Conservation (phyloP, 2,113 vertebrate species). For the Bujurquina vittata region DNA sequence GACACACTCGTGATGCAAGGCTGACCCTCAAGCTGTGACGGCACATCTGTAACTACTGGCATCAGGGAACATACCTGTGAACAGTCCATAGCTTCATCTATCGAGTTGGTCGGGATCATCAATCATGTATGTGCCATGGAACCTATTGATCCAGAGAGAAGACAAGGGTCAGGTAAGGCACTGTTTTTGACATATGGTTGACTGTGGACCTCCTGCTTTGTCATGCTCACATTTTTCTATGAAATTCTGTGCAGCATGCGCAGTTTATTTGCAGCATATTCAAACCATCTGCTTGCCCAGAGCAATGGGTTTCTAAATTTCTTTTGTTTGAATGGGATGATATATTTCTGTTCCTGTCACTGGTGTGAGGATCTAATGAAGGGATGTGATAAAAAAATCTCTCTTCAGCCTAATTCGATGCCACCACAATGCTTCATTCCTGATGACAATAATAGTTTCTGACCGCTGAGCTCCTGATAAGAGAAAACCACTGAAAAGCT, state of each 20-base stretch:
- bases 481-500: neutral
- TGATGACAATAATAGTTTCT: neutral
- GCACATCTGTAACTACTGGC: neutral
- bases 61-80: neutral
- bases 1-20: neutral
- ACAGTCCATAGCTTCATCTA: conserved; percentile 8
- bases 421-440: neutral
- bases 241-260: neutral
- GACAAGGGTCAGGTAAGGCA: neutral
- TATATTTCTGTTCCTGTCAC: neutral
- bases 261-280: neutral
- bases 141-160: conserved; percentile 22
- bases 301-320: neutral
- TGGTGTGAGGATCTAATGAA: neutral
- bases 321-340: neutral
- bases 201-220: neutral
- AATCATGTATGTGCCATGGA: conserved; percentile 11
- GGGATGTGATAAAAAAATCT: neutral
- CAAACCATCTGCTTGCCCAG: neutral
- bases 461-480: neutral
- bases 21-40: neutral
- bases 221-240: neutral
- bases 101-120: conserved; percentile 14
- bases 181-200: neutral
- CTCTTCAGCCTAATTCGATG: neutral